Percentiles rank a stretch among this genome's conserved stretches.
These are phyloP conservation scores for Thalassarche chlororhynchos DNA, from an alignment of 2,113 vertebrate species.

Conservation along the genomic window DNA sequence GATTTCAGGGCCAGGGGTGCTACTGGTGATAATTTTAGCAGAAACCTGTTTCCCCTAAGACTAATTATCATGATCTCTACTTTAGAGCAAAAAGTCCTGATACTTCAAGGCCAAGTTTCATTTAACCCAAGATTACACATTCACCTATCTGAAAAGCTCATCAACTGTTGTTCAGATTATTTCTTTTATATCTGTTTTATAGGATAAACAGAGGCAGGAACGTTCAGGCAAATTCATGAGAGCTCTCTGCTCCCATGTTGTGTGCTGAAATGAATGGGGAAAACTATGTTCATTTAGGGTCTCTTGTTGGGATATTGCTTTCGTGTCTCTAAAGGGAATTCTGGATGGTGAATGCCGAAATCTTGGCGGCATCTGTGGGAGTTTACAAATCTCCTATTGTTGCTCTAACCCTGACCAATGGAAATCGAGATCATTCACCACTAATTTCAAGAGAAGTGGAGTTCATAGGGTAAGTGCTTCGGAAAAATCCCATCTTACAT, in stretches of 20 bases:
- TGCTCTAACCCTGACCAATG: background rate
- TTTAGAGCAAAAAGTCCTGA: background rate
- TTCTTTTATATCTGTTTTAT: background rate
- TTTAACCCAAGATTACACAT: background rate
- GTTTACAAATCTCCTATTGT: background rate
- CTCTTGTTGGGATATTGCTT: background rate
- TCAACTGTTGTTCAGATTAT: background rate
- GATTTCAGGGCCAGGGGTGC: background rate
- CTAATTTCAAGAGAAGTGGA: background rate
- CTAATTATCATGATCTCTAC: background rate
- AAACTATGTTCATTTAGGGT: background rate
- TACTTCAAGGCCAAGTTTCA: background rate
- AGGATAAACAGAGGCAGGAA: background rate
- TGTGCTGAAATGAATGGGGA: background rate
- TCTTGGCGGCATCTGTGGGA: background rate
- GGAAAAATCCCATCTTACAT: background rate
- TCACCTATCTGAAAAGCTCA: background rate
- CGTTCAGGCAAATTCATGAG: background rate
- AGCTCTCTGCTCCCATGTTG: background rate
- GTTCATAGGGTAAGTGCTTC: background rate
- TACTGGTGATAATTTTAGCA: background rate
- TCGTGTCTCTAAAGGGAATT: background rate
- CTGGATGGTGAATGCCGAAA: background rate
- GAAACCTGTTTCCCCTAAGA: background rate
- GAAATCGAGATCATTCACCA: background rate